These are phyloP conservation scores for Aradophagus sp. DNA, from an alignment of 1,140 invertebrate genomes.

Conservation along the genomic window DNA sequence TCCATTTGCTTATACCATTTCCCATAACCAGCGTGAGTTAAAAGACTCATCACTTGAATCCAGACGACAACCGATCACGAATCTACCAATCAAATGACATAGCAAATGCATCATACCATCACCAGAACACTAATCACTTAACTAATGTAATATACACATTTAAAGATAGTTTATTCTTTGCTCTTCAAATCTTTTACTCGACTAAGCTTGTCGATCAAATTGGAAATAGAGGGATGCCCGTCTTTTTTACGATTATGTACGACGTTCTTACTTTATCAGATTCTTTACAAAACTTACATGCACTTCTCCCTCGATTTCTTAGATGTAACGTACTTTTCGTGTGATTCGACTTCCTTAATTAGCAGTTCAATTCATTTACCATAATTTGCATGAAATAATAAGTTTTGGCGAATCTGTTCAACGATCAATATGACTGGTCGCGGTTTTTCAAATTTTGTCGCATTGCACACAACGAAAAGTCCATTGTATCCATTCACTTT, in stretches of 20 bases:
- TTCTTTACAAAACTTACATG: conserved; percentile 73
- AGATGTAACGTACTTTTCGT: conserved; percentile 64
- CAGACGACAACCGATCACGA: conserved; percentile 43
- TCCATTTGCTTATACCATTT: conserved; percentile 69
- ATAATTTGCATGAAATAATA: too few species aligned
- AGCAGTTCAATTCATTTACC: not conserved
- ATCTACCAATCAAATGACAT: conserved; percentile 69
- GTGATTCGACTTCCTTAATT: conserved; percentile 4
- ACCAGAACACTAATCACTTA: conserved; percentile 71
- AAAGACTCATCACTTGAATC: conserved; percentile 28
- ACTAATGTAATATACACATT: conserved; percentile 62
- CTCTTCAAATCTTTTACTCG: conserved; percentile 65
- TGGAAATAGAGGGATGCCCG: conserved; percentile 74
- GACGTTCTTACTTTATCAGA: conserved; percentile 64
- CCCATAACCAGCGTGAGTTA: conserved; percentile 53
- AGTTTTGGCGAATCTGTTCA: too few species aligned
- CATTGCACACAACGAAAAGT: conserved; percentile 41
- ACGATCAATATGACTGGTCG: too few species aligned
- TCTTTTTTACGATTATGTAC: conserved; percentile 71
- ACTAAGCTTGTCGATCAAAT: conserved; percentile 71
- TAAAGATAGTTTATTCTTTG: conserved; percentile 62
- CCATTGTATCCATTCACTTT: conserved; percentile 47
- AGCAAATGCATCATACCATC: conserved; percentile 76
- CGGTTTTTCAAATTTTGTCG: too few species aligned
- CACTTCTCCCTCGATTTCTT: conserved; percentile 74